phyloP scores from a whole-genome alignment of 2,797 vertebrate species.

The Megaceryle alcyon region DNA sequence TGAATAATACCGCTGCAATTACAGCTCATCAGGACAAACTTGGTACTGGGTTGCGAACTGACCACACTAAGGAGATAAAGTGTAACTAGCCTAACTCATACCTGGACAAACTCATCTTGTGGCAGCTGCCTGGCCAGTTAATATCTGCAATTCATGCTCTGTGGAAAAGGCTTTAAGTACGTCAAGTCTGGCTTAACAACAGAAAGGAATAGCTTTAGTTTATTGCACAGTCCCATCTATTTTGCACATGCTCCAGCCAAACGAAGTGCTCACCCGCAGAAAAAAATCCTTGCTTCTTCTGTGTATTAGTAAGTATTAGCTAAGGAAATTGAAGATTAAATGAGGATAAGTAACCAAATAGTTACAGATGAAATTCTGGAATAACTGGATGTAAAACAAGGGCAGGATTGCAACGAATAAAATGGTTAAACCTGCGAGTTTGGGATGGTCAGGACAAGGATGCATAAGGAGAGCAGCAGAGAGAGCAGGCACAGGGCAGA shows the following conservation, averaged over 20 bases:
- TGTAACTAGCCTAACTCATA: neutral
- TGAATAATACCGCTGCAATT: neutral
- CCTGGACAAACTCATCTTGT: neutral
- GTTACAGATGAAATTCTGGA: neutral
- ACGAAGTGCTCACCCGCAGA: neutral
- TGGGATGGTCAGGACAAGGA: neutral
- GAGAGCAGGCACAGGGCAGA: too few relatives aligned
- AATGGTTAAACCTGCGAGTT: neutral
- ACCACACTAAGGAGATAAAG: neutral
- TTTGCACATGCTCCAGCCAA: neutral
- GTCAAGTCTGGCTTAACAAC: neutral
- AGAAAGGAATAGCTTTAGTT: neutral
- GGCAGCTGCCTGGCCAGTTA: neutral
- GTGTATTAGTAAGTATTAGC: neutral
- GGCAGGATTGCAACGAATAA: too few relatives aligned
- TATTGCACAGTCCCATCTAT: neutral
- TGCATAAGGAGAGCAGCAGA: fast-evolving
- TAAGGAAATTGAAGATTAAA: neutral
- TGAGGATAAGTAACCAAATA: neutral
- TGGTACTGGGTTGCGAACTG: neutral
- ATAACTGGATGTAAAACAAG: neutral
- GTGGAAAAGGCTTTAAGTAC: neutral
- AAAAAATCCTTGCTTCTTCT: neutral
- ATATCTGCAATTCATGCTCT: neutral
- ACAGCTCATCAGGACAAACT: neutral